Evolutionary conservation across 2,113 vertebrate species (phyloP).

Genomic region (Chroicocephalus ridibundus): DNA sequence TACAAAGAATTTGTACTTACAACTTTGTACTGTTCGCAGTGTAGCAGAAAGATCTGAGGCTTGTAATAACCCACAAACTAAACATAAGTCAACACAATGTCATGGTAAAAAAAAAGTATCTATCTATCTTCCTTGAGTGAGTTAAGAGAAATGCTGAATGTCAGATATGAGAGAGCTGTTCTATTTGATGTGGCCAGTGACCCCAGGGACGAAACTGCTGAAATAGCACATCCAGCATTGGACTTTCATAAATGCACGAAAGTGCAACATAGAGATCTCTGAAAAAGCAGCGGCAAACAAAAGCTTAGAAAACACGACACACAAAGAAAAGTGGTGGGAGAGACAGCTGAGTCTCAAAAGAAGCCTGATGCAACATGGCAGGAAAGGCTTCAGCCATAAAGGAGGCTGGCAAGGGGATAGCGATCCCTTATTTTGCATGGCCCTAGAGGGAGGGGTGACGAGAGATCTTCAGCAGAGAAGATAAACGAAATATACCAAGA

Average conservation of each 20-base stretch:
- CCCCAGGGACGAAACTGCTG: not conserved
- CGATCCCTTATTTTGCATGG: not conserved
- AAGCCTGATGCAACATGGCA: not conserved
- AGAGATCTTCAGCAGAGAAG: not conserved
- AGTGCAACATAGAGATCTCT: not conserved
- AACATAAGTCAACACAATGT: not conserved
- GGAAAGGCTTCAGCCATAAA: not conserved
- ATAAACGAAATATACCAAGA: not conserved
- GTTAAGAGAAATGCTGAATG: not conserved
- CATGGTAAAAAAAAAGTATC: not conserved
- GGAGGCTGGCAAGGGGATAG: not conserved
- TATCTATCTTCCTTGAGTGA: not conserved
- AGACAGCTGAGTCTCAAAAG: not conserved
- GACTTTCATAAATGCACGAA: not conserved
- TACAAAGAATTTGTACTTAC: not conserved
- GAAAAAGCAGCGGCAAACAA: not conserved
- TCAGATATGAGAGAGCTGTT: not conserved
- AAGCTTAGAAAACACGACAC: not conserved
- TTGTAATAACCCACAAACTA: not conserved
- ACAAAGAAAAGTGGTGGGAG: not conserved
- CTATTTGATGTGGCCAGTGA: not conserved
- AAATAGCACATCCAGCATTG: not conserved
- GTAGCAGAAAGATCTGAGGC: not conserved
- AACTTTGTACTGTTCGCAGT: not conserved
- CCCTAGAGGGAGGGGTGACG: too few species aligned